Base-by-base conservation (phyloP, 2,888 invertebrate genomes). In the Ptychoptera contaminata region DNA sequence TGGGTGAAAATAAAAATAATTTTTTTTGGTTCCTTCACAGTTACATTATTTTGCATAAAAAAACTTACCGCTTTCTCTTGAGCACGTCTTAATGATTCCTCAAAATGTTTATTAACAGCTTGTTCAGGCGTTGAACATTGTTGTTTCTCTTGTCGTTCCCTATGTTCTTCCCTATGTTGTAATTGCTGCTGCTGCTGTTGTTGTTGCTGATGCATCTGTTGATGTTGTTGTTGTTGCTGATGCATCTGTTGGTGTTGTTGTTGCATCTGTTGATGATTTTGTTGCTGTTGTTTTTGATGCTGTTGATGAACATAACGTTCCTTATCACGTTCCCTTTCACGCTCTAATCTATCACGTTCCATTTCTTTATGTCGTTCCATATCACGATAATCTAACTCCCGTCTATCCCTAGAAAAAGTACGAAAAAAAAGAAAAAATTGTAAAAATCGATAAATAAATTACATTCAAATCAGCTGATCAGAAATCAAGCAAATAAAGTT, bases 31-130 rank as follows among this genome's bases (percentile, higher is more conserved):
- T 23, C 23, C 23, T 23, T 23, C 23, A 23, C 3, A 23, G 7
- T 23, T 5, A 23, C 4, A 23, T 5, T 5, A 23, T 5, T 23
- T 3, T 23, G 3, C 23, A 5, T 23, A 23, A 23, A 23, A 23
- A 49, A 36, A 51, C 57, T n/a, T 56, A 46, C 47, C 51, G 83
- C 83, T 77, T 82, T 82, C 68, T 82, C 79, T 59, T 80, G 77
- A 38, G 80, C 82, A 50, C 79, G 70, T 60, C 82, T 73, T 49
- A 90, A 72, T 51, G 88, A 87, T 69, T 88, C 87, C 59, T 85
- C 85, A 66, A 91, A 91, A 68, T 91, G 91, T 66, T 87, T 82
- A 56, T 86, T 79, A 47, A 91, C 82, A 50, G 83, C 79, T 55
- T 75, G 73, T 53, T 77, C 74, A 45, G 75, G 74, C 46, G 59